These are phyloP conservation scores for Ectemnius cavifrons DNA, from an alignment of 2,888 invertebrate genomes.

Conservation along the genomic window DNA sequence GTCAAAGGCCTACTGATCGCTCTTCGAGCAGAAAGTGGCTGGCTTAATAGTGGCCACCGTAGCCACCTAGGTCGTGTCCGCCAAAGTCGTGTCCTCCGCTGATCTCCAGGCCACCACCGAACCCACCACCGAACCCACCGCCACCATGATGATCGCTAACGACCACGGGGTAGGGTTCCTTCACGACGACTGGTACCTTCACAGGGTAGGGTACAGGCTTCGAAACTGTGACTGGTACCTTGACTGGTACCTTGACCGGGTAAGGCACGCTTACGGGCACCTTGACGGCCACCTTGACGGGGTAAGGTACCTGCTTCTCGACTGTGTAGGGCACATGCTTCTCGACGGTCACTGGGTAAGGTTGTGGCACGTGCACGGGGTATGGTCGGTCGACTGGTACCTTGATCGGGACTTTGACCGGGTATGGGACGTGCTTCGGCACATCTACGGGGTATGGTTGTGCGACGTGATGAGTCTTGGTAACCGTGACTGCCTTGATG, in stretches of 20 bases:
- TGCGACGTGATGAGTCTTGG: slow-evolving; percentile 69
- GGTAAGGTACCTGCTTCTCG: slow-evolving; percentile 68
- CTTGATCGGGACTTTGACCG: slow-evolving; percentile 67
- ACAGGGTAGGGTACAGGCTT: slow-evolving; percentile 70
- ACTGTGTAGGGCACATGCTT: slow-evolving; percentile 71
- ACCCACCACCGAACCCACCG: slow-evolving; percentile 52
- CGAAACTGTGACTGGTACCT: slow-evolving; percentile 66
- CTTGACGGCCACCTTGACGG: slow-evolving; percentile 69
- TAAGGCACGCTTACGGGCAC: slow-evolving; percentile 71
- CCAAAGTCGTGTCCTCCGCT: slow-evolving; percentile 42
- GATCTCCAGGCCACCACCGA: slow-evolving; percentile 41
- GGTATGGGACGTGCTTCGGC: slow-evolving; percentile 66
- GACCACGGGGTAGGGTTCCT: slow-evolving; percentile 66
- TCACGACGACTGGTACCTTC: slow-evolving; percentile 68
- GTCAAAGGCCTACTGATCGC: slow-evolving; percentile 30
- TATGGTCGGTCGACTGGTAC: slow-evolving; percentile 70
- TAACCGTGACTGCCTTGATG: slow-evolving; percentile 69
- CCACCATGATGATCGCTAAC: slow-evolving; percentile 63
- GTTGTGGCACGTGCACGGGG: slow-evolving; percentile 71
- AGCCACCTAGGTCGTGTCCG: slow-evolving; percentile 43
- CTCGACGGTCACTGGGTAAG: slow-evolving; percentile 72
- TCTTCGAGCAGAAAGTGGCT: slow-evolving; percentile 5
- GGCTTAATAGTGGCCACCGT: slow-evolving; percentile 37
- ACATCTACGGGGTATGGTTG: slow-evolving; percentile 66
- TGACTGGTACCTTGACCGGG: slow-evolving; percentile 70